Evolutionary conservation across 2,797 vertebrate species (phyloP).

Genomic region (Enteromius treurensis): DNA sequence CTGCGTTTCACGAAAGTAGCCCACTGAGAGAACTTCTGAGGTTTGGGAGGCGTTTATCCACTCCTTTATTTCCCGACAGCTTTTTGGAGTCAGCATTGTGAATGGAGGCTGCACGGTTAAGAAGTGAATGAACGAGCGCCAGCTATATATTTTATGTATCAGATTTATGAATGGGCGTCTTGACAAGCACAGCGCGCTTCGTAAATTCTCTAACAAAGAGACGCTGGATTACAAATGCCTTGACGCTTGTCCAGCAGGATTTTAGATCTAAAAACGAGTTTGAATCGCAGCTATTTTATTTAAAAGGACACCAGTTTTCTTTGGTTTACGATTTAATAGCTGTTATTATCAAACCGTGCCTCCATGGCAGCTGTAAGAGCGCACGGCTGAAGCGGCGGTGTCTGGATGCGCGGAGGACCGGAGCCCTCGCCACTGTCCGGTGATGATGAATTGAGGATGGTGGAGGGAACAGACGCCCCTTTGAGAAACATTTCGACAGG

Average conservation of each 20-base stretch:
- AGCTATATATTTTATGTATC: not conserved
- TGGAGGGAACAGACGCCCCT: slow-evolving; percentile 54
- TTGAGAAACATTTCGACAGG: slow-evolving; percentile 61
- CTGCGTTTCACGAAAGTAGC: not conserved
- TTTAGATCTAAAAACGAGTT: not conserved
- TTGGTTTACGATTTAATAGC: no score
- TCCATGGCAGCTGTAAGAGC: not conserved
- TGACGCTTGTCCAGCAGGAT: not conserved
- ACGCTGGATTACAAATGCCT: slow-evolving; percentile 15
- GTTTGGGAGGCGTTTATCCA: slow-evolving; percentile 4
- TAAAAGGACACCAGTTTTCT: not conserved
- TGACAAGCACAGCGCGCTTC: slow-evolving; percentile 11
- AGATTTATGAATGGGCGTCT: slow-evolving; percentile 37
- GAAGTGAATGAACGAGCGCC: slow-evolving; percentile 21
- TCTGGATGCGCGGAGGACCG: slow-evolving; percentile 61
- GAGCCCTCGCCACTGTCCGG: slow-evolving; percentile 72
- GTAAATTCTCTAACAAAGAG: not conserved
- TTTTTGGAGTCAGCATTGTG: not conserved
- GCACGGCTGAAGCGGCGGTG: slow-evolving; percentile 14
- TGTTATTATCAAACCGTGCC: not conserved
- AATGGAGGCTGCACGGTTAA: not conserved
- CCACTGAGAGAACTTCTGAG: slow-evolving; percentile 6
- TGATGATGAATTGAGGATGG: slow-evolving; percentile 67
- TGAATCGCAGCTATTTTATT: not conserved
- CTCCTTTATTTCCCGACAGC: not conserved